A percentile compares a stretch with the other conserved stretches of the same genome.
Conservation (phyloP, 2,113 vertebrate genomes). For the pig (Sus scrofa) region T2T-Sscrofa CM000819.6:98725501-98726000, state of each 20-base stretch:
- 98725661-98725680: too few relatives aligned
- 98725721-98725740: background rate
- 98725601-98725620: too few relatives aligned
- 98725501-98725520: too few relatives aligned
- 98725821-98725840: background rate
- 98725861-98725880: conserved; percentile 51
- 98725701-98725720: background rate
- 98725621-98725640: too few relatives aligned
- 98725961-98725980: conserved; percentile 79
- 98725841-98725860: conserved; percentile 45
- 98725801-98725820: background rate
- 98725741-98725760: background rate
- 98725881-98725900: conserved; percentile 73
- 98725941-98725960: conserved; percentile 70
- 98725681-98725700: background rate
- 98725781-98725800: background rate
- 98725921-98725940: conserved; percentile 81
- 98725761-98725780: conserved; percentile 1
- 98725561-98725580: too few relatives aligned
- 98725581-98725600: too few relatives aligned
- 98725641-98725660: too few relatives aligned
- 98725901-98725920: conserved; percentile 75
- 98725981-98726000: conserved; percentile 62
- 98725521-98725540: too few relatives aligned
- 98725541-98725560: too few relatives aligned